phyloP scores from a whole-genome alignment of 2,888 invertebrate species.

The Lagria hirta region DNA sequence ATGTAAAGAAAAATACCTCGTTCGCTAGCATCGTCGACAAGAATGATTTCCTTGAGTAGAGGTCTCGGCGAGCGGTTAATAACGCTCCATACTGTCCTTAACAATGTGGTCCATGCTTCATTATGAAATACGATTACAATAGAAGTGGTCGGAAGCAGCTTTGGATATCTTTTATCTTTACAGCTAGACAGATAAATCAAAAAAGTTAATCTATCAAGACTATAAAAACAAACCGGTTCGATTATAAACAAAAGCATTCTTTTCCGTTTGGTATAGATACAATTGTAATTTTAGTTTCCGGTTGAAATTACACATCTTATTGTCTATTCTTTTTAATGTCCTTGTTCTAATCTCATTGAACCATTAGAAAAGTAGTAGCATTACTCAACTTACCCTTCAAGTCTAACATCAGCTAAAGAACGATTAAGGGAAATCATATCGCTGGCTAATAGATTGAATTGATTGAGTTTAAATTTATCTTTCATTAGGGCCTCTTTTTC shows the following conservation, averaged over 20 bases:
- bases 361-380: not conserved
- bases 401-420: conserved; percentile 89
- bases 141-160: conserved; percentile 85
- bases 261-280: no score
- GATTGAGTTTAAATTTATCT: conserved; percentile 96
- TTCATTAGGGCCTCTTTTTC: conserved; percentile 87
- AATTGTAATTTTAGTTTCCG: conserved; percentile 15
- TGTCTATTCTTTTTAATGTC: conserved; percentile 5
- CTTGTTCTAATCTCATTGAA: no score
- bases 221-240: no score
- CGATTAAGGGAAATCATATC: conserved; percentile 97
- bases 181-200: conserved; percentile 62
- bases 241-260: no score
- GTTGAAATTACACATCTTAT: conserved; percentile 10
- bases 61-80: conserved; percentile 90
- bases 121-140: conserved; percentile 99
- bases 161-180: conserved; percentile 75
- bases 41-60: conserved; percentile 89
- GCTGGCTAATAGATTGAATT: conserved; percentile 97
- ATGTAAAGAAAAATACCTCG: no score
- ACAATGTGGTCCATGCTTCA: conserved; percentile 96
- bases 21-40: conserved; percentile 98
- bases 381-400: conserved; percentile 69
- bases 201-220: not conserved
- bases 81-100: conserved; percentile 95